Evolutionary conservation across 2,113 vertebrate genomes (phyloP).

Genomic region (Thalassarche chlororhynchos): DNA sequence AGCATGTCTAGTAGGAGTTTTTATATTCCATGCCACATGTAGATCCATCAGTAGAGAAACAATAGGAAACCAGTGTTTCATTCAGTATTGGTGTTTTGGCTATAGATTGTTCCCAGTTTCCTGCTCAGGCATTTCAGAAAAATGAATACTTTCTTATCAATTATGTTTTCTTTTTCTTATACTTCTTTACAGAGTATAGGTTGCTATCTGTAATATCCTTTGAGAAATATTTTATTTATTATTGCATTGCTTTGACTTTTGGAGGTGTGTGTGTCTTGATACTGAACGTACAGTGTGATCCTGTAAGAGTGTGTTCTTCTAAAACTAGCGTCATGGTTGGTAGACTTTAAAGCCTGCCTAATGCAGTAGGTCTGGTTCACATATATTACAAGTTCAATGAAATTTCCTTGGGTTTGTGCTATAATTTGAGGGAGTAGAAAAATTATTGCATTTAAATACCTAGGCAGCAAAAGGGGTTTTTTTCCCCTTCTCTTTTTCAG

Average conservation of each 20-base stretch:
- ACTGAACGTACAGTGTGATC: not conserved
- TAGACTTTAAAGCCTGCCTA: not conserved
- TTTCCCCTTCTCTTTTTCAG: constrained; percentile 69
- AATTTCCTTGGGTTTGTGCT: not conserved
- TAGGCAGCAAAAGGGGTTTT: not conserved
- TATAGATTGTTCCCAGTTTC: not conserved
- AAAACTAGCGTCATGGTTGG: not conserved
- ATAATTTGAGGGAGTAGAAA: not conserved
- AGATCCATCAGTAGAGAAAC: not conserved
- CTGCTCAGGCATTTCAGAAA: not conserved
- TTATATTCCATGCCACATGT: not conserved
- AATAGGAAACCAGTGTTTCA: not conserved
- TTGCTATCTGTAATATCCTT: not conserved
- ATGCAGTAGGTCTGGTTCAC: not conserved
- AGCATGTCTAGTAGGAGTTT: not conserved
- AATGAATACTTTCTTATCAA: not conserved
- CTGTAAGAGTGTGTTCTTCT: not conserved
- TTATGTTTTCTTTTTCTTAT: not conserved
- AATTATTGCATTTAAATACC: not conserved
- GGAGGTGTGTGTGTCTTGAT: not conserved
- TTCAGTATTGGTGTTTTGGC: not conserved
- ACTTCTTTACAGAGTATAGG: not conserved
- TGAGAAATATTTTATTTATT: not conserved
- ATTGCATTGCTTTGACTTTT: not conserved
- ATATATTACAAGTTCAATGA: not conserved